Conservation (phyloP, 2,797 vertebrate species). For the Allenopithecus nigroviridis region DNA sequence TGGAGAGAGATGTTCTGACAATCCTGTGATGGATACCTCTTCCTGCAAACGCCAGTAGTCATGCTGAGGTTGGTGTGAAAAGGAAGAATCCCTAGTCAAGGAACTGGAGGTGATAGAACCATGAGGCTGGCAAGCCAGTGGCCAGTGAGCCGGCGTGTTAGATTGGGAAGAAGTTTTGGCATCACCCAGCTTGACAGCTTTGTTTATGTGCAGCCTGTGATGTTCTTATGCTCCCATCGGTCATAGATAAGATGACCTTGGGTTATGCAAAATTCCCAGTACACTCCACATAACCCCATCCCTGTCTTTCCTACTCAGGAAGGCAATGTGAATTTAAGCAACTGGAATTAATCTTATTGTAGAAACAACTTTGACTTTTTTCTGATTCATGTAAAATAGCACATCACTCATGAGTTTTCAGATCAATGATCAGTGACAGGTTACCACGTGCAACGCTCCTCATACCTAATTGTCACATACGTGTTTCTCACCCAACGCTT, state of each 20-base stretch:
- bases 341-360: neutral
- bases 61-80: neutral
- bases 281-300: neutral
- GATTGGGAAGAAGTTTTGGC: neutral
- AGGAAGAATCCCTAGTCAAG: neutral
- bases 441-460: neutral
- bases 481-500: neutral
- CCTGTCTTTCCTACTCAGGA: slow-evolving; percentile 11
- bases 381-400: slow-evolving; percentile 5
- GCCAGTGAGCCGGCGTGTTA: neutral
- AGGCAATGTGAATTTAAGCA: slow-evolving; percentile 11
- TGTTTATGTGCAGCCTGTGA: neutral
- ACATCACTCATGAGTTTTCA: neutral
- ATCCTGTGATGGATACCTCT: neutral
- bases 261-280: slow-evolving; percentile 40
- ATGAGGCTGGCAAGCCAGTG: neutral
- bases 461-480: neutral
- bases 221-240: neutral
- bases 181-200: neutral
- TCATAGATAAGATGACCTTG: slow-evolving; percentile 38
- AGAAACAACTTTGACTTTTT: slow-evolving; percentile 4
- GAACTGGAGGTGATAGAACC: neutral
- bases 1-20: neutral
- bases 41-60: neutral
- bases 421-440: neutral